phyloP scores from a whole-genome alignment of 2,888 invertebrate genomes.

The Chirona hameri region DNA sequence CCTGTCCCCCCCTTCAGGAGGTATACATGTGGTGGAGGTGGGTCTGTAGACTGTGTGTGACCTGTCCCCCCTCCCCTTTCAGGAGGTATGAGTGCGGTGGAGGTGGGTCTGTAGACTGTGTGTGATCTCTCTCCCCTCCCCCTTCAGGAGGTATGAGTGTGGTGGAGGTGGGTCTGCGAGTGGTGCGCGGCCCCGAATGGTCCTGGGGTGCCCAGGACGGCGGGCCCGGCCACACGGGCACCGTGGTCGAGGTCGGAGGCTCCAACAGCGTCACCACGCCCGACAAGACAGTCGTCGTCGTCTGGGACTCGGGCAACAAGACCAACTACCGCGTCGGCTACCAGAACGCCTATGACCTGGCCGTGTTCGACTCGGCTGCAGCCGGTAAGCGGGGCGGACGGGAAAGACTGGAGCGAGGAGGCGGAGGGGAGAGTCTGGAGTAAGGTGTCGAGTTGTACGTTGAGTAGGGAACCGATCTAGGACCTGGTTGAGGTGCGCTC shows the following conservation, averaged over 20 bases:
- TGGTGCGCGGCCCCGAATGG: conserved; percentile 78
- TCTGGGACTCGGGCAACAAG: conserved; percentile 76
- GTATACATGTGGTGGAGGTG: too few species aligned
- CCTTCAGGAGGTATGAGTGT: background rate
- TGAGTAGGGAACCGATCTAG: too few species aligned
- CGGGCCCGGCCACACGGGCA: conserved; percentile 74
- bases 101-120: background rate
- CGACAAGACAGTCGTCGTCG: conserved; percentile 82
- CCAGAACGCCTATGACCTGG: conserved; percentile 70
- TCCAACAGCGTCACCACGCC: conserved; percentile 65
- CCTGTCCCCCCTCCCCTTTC: too few species aligned
- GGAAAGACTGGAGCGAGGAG: too few species aligned
- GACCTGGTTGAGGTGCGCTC: too few species aligned
- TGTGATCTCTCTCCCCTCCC: too few species aligned
- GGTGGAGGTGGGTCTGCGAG: conserved; percentile 60
- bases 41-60: too few species aligned
- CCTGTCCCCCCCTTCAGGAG: too few species aligned
- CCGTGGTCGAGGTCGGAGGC: conserved; percentile 73
- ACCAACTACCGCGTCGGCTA: conserved; percentile 78
- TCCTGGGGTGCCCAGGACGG: conserved; percentile 77
- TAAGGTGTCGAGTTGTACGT: too few species aligned
- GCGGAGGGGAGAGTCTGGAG: too few species aligned
- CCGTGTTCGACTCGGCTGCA: conserved; percentile 77
- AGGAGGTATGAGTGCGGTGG: too few species aligned
- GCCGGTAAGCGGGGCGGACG: conserved; percentile 56